Evolutionary conservation across 2,113 vertebrate species (phyloP).

Genomic region (Danio rerio): DNA sequence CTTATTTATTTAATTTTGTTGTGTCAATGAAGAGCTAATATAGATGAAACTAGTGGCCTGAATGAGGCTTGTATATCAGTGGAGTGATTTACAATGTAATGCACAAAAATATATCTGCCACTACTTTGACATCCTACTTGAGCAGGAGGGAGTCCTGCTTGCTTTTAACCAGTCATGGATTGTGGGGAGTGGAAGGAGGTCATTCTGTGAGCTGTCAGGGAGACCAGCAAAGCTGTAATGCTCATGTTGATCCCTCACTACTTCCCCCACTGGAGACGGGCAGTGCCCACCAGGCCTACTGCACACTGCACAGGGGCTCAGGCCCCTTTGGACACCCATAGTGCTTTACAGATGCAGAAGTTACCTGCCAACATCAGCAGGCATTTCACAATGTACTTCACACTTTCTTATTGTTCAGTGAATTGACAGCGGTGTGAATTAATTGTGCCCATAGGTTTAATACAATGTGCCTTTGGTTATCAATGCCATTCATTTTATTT

Average conservation of each 20-base stretch:
- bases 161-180: conserved; percentile 29
- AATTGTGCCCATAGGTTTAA: conserved; percentile 84
- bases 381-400: conserved; percentile 54
- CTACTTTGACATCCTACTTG: conserved; percentile 37
- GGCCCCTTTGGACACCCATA: conserved; percentile 41
- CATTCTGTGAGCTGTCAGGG: conserved; percentile 42
- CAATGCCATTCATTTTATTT: conserved; percentile 76
- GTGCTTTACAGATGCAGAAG: conserved; percentile 48
- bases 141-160: conserved; percentile 43
- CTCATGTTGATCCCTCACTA: conserved; percentile 45
- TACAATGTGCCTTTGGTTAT: conserved; percentile 92
- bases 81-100: conserved; percentile 49
- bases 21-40: conserved; percentile 58
- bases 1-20: conserved; percentile 58
- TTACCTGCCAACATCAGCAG: conserved; percentile 48
- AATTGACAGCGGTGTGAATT: conserved; percentile 74
- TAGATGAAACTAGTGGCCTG: conserved; percentile 54
- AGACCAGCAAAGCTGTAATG: conserved; percentile 43
- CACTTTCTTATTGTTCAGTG: conserved; percentile 60
- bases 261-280: conserved; percentile 51
- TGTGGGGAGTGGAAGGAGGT: conserved; percentile 31
- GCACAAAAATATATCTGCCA: conserved; percentile 52
- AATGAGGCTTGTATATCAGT: conserved; percentile 53
- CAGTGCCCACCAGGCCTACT: conserved; percentile 46
- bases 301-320: conserved; percentile 47